A percentile compares a stretch with the other conserved stretches of the same genome.
Evolutionary conservation across 2,113 vertebrate species (phyloP).

Genomic region (Sarotherodon lohbergeri): DNA sequence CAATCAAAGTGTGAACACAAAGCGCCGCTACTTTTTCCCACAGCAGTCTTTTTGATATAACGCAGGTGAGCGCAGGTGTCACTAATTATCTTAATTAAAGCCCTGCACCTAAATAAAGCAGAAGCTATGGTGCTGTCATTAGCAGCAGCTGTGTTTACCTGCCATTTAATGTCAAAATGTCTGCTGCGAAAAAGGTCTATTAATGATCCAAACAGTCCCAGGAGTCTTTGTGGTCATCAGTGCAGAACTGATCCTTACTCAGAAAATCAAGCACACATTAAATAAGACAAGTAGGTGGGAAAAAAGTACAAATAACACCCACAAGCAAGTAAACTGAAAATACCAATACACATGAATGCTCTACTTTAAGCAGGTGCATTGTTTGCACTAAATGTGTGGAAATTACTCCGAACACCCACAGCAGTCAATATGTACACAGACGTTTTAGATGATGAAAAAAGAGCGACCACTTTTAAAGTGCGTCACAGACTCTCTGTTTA

Average conservation of each 20-base stretch:
- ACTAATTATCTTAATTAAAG: background rate
- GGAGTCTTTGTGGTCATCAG: background rate
- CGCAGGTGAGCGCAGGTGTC: background rate
- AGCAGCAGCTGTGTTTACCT: background rate
- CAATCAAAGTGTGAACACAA: background rate
- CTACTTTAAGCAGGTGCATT: background rate
- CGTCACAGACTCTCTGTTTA: background rate
- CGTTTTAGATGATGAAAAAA: background rate
- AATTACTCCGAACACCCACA: background rate
- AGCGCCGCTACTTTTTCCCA: background rate
- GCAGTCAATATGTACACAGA: background rate
- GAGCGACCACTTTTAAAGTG: background rate
- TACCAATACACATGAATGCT: background rate
- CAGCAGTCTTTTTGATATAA: background rate
- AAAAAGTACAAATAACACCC: background rate
- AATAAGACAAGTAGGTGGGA: background rate
- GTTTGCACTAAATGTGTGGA: background rate
- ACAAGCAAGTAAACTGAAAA: background rate
- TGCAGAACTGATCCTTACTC: background rate
- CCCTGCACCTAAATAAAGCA: background rate
- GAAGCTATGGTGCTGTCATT: background rate
- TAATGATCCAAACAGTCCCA: background rate
- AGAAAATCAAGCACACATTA: background rate
- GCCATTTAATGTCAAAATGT: background rate
- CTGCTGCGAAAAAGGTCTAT: background rate